Percentiles rank a stretch among this genome's conserved stretches.
phyloP scores from a whole-genome alignment of 2,113 vertebrate genomes.

The Chiloscyllium plagiosum region DNA sequence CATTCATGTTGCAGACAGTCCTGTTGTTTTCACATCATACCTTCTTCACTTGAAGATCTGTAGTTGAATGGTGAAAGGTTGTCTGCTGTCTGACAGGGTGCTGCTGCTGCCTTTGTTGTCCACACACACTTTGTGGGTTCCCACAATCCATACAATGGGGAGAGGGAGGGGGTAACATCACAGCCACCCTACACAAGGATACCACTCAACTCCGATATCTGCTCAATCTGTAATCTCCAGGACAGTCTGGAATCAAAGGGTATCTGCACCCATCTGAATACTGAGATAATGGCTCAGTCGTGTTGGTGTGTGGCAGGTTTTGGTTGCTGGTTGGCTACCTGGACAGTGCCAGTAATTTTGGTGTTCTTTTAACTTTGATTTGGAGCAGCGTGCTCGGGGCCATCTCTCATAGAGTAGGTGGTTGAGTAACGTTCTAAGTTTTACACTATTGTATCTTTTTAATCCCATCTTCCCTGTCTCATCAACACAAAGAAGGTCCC shows the following conservation, averaged over 20 bases:
- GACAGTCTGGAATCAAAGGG: background rate
- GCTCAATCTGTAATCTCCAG: background rate
- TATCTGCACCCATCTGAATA: background rate
- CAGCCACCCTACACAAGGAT: background rate
- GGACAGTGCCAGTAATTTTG: background rate
- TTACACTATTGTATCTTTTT: background rate
- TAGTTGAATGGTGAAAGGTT: background rate
- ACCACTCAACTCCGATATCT: background rate
- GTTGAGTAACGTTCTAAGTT: background rate
- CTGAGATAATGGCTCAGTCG: background rate
- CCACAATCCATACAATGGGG: no score
- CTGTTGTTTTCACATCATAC: background rate
- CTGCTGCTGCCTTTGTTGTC: background rate
- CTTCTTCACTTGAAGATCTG: background rate
- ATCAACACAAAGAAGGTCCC: background rate
- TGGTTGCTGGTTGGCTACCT: no score
- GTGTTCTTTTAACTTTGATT: background rate
- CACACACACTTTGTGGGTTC: background rate
- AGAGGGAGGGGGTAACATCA: background rate
- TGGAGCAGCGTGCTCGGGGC: background rate
- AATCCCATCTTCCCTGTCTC: background rate
- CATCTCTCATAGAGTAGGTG: background rate
- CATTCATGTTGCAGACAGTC: background rate
- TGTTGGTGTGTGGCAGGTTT: no score
- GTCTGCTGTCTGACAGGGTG: background rate